Evolutionary conservation across 2,797 vertebrate species (phyloP).

Genomic region (Melanotaenia parkinsoni): DNA sequence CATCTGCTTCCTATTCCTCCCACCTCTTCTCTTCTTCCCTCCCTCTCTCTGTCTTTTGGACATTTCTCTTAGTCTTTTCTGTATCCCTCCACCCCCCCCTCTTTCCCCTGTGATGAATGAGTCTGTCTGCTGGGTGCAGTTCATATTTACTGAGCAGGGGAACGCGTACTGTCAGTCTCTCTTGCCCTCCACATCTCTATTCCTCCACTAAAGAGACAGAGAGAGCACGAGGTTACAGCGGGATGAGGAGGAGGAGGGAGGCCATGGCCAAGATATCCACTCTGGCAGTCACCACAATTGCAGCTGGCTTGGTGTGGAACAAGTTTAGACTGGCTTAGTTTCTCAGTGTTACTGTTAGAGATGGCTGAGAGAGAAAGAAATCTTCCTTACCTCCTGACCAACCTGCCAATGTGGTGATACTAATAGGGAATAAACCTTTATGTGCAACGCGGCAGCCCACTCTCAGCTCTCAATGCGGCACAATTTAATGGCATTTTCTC

Average conservation of each 20-base stretch:
- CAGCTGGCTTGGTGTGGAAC: conserved; percentile 47
- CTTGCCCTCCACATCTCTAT: conserved; percentile 87
- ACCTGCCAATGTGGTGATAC: conserved; percentile 71
- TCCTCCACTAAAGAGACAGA: conserved; percentile 83
- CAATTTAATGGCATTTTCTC: conserved; percentile 68
- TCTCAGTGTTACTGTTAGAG: conserved; percentile 45
- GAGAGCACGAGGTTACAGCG: conserved; percentile 82
- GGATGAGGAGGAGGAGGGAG: conserved; percentile 71
- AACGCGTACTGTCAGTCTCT: conserved; percentile 86
- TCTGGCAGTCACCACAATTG: conserved; percentile 53
- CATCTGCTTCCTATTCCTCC: conserved; percentile 78
- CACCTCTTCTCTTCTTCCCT: conserved; percentile 63
- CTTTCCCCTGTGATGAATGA: conserved; percentile 86
- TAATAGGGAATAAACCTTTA: conserved; percentile 82
- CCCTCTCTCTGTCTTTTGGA: conserved; percentile 68
- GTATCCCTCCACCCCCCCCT: conserved; percentile 57
- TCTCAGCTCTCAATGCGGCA: conserved; percentile 70
- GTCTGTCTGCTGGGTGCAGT: conserved; percentile 86
- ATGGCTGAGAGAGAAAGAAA: conserved; percentile 62
- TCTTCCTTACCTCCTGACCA: conserved; percentile 70
- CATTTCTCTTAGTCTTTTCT: conserved; percentile 75
- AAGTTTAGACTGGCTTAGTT: conserved; percentile 44
- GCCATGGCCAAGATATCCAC: conserved; percentile 66
- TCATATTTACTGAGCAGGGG: conserved; percentile 89
- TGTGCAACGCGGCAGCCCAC: conserved; percentile 71